Evolutionary conservation across 2,888 invertebrate genomes (phyloP).

Genomic region (Coecobrya sp.): DNA sequence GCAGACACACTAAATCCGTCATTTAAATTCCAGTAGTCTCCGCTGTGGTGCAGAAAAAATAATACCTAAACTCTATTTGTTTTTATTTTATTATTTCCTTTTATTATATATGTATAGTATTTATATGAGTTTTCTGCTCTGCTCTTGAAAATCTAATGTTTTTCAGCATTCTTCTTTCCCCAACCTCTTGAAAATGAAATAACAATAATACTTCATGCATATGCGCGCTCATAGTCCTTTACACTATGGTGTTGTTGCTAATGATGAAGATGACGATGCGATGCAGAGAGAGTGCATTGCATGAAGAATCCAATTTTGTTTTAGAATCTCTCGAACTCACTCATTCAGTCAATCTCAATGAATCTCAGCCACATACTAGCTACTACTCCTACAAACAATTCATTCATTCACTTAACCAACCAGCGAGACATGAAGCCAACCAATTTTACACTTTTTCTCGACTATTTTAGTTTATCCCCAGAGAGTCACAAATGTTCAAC

Average conservation of each 20-base stretch:
- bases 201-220: conserved; percentile 62
- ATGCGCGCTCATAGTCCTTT: conserved; percentile 41
- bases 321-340: conserved; percentile 28
- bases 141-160: conserved; percentile 32
- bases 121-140: neutral
- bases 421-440: conserved; percentile 37
- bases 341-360: conserved; percentile 38
- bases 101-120: neutral
- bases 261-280: conserved; percentile 6
- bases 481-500: conserved; percentile 44
- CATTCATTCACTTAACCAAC: conserved; percentile 57
- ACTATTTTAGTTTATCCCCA: conserved; percentile 23
- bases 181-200: conserved; percentile 58
- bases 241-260: neutral
- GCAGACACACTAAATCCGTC: conserved; percentile 58
- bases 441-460: conserved; percentile 43
- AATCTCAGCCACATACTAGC: neutral
- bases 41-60: conserved; percentile 24
- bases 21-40: conserved; percentile 66
- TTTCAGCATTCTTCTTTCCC: conserved; percentile 45
- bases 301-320: conserved; percentile 71
- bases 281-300: conserved; percentile 6
- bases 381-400: conserved; percentile 6
- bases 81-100: conserved; percentile 5
- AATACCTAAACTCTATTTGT: conserved; percentile 38